Percentiles rank a stretch among this genome's conserved stretches.
These are phyloP conservation scores for Epiblema foenella DNA, from an alignment of 2,888 invertebrate species.

Conservation along the genomic window DNA sequence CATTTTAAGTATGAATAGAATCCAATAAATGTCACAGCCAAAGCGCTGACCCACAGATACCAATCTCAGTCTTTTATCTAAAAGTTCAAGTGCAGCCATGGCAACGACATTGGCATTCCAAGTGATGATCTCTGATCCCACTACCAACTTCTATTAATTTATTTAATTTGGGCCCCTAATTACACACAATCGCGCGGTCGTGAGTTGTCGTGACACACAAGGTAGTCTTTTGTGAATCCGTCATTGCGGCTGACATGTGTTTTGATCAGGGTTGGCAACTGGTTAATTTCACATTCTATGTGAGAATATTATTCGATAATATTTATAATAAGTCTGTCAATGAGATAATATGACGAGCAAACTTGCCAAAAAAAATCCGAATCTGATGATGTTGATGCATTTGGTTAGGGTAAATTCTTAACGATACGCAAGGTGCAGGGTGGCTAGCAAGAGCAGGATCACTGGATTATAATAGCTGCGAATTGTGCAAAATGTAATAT, in stretches of 20 bases:
- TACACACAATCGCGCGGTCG: slow-evolving; percentile 74
- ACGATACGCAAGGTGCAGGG: not conserved
- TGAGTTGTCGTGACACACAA: slow-evolving; percentile 75
- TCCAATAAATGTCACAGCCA: slow-evolving; percentile 24
- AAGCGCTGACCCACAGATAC: slow-evolving; percentile 28
- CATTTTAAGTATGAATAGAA: not conserved
- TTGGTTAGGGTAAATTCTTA: too few relatives aligned
- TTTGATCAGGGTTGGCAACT: slow-evolving; percentile 58
- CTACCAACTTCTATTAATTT: slow-evolving; percentile 72
- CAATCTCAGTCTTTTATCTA: slow-evolving; percentile 23
- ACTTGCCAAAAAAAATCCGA: too few relatives aligned
- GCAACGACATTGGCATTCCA: slow-evolving; percentile 72
- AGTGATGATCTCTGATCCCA: slow-evolving; percentile 47
- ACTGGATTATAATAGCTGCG: not conserved
- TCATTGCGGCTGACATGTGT: slow-evolving; percentile 73
- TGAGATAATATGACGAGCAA: too few relatives aligned
- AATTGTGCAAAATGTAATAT: not conserved
- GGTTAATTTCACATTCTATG: not conserved
- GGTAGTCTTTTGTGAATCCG: slow-evolving; percentile 80
- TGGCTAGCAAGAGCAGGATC: not conserved
- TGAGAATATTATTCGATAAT: too few relatives aligned
- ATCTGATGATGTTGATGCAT: too few relatives aligned
- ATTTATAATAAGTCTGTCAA: too few relatives aligned
- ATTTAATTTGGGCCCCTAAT: slow-evolving; percentile 80
- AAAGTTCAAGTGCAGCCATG: slow-evolving; percentile 45